Base-by-base conservation (phyloP, 2,888 invertebrate species). In the Cheilosia urbana region DNA sequence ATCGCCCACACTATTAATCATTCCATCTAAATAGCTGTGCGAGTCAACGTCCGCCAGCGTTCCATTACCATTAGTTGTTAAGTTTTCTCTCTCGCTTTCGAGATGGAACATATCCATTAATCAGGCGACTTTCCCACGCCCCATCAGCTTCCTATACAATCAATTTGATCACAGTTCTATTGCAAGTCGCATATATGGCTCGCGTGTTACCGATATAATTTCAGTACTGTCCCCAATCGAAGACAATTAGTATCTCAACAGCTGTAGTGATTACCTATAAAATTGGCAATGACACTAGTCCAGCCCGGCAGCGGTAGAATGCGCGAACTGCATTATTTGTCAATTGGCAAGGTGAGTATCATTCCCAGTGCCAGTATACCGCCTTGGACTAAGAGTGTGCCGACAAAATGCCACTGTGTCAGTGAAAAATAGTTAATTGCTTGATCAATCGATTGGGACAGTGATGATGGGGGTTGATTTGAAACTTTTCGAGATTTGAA, bases 1-100 rank as follows among this genome's bases (percentile, higher is more conserved):
- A 42, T 53, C 78, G 77, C 78, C 78, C 63, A 65, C 73, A 79
- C 73, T 63, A 83, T 83, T 83, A 83, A 83, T 83, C 83, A 83
- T 69, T 57, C 47, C 57, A 73, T 75, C 79, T 68, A 68, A 66
- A 77, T 77, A 51, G 76, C 66, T 57, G 34, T 37, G 66, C 62
- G 79, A 83, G 83, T 83, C 78, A 83, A 83, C 68, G 83, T 51
- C 79, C 83, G 79, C 51, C 53, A 62, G 68, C 7, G 47, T 63
- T 63, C 47, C 78, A 78, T 78, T 78, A 66, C 47, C 78, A 78
- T 78, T 78, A 66, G 63, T 77, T 62, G 40, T 77, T 47, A 11
- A 34, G 27, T 27, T 27, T 53, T 27, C 19, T 45, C n/a, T 53
- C 17, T 60, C 30, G 34, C 60, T 62, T 63, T 40, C 37, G 24